Conservation (phyloP, 2,113 vertebrate genomes). For the Nipponia nippon region DNA sequence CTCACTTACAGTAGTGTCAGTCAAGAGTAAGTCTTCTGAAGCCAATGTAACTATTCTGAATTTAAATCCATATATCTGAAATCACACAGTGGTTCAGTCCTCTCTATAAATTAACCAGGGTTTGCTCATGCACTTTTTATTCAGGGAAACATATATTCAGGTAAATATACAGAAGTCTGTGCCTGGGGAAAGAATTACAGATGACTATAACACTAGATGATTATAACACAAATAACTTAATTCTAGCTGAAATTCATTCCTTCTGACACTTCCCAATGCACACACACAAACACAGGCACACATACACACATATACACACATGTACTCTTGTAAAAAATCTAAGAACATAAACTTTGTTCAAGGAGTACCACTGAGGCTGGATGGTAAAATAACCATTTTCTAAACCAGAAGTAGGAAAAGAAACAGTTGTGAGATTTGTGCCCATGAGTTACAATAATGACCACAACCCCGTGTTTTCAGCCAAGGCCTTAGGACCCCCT, state of each 20-base stretch:
- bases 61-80: not conserved
- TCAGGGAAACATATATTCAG: not conserved
- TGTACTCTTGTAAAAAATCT: not conserved
- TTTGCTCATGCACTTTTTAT: not conserved
- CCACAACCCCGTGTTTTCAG: accelerated
- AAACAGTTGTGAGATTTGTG: not conserved
- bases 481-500: not conserved
- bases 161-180: not conserved
- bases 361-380: not conserved
- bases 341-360: not conserved
- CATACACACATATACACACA: accelerated
- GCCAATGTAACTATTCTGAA: not conserved
- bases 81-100: not conserved
- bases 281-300: not conserved
- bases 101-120: not conserved
- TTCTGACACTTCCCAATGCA: not conserved
- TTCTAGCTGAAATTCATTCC: not conserved
- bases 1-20: not conserved
- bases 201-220: not conserved
- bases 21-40: not conserved
- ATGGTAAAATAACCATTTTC: not conserved
- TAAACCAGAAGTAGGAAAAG: not conserved
- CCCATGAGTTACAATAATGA: not conserved
- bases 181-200: not conserved
- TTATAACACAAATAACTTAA: not conserved